These are phyloP conservation scores for Branchinecta sandiegonensis DNA, from an alignment of 2,888 invertebrate species.

Conservation along the genomic window DNA sequence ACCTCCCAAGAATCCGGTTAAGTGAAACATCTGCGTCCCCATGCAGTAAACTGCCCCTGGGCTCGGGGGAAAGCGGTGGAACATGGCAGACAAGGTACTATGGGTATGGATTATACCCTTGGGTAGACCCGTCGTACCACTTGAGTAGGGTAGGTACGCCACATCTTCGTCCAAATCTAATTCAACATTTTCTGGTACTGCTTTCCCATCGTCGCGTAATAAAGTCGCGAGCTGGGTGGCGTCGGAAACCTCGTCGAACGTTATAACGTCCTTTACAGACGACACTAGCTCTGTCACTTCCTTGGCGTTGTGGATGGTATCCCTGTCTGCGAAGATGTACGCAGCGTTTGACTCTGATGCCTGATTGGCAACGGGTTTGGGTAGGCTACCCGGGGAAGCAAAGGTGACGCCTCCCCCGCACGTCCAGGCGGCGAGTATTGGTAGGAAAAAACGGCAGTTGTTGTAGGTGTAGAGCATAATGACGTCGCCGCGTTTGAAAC, in stretches of 20 bases:
- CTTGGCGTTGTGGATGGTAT: not conserved
- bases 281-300: not conserved
- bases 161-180: not conserved
- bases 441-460: constrained; percentile 20
- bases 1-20: not conserved
- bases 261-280: not conserved
- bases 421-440: constrained; percentile 23
- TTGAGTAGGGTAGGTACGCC: constrained; percentile 9
- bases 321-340: not conserved
- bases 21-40: not conserved
- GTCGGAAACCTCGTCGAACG: not conserved
- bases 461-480: constrained; percentile 23
- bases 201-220: not conserved
- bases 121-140: constrained; percentile 1
- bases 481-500: constrained; percentile 19
- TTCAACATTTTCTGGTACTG: not conserved
- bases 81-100: constrained; percentile 1
- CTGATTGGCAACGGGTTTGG: not conserved
- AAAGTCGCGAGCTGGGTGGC: not conserved
- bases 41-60: not conserved
- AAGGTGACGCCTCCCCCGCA: constrained; percentile 22
- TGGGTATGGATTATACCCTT: constrained; percentile 8
- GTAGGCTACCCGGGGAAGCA: not conserved
- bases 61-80: not conserved
- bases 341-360: not conserved